phyloP scores from a whole-genome alignment of 2,797 vertebrate genomes.

The Sebastes jordani region DNA sequence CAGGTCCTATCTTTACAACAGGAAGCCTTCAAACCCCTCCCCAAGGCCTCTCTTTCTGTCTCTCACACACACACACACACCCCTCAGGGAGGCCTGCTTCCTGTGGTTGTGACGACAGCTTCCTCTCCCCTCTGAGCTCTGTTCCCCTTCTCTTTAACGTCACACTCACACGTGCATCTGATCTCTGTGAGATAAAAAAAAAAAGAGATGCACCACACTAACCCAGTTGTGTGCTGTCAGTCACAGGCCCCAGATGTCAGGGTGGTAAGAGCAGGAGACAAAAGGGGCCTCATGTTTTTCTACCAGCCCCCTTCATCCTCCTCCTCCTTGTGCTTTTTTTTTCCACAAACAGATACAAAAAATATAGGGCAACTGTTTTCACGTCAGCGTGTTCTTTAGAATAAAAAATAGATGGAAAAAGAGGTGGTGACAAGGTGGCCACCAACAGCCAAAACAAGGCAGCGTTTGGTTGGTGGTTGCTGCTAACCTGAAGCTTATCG shows the following conservation, averaged over 20 bases:
- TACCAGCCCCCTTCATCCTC: background rate
- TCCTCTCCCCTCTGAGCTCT: constrained; percentile 52
- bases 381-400: background rate
- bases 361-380: constrained; percentile 30
- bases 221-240: constrained; percentile 40
- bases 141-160: constrained; percentile 57
- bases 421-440: background rate
- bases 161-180: constrained; percentile 18
- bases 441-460: background rate
- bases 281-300: constrained; percentile 21
- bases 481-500: background rate
- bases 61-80: constrained; percentile 1
- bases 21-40: constrained; percentile 65
- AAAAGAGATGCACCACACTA: constrained; percentile 22
- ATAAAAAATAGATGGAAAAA: background rate
- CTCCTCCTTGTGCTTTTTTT: background rate
- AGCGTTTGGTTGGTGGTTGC: background rate
- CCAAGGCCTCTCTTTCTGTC: background rate
- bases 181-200: background rate
- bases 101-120: constrained; percentile 68
- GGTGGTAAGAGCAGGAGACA: constrained; percentile 24
- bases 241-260: constrained; percentile 51
- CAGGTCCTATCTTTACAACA: constrained; percentile 60
- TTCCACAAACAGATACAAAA: constrained; percentile 7
- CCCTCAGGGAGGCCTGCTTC: constrained; percentile 70